phyloP scores from a whole-genome alignment of 2,888 invertebrate genomes.

The Leptodirus hochenwartii region DNA sequence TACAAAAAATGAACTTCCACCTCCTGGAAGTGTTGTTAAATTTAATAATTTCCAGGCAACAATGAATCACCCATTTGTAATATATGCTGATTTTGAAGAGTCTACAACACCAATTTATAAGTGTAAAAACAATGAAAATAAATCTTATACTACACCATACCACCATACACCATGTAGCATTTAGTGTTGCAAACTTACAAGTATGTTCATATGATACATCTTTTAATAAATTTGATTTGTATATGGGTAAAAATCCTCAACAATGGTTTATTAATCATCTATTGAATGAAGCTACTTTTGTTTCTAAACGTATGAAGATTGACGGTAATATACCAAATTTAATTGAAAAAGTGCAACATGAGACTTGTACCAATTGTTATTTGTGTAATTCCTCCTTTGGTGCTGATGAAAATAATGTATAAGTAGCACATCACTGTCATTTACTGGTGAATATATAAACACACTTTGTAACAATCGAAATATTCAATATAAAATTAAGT shows the following conservation, averaged over 20 bases:
- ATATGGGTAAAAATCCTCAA: conserved; percentile 6
- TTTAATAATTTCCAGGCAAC: conserved; percentile 5
- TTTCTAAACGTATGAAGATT: background rate
- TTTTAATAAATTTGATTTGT: conserved; percentile 4
- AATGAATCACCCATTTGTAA: conserved; percentile 5
- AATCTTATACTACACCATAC: conserved; percentile 2
- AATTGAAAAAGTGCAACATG: too few relatives aligned
- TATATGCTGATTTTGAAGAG: conserved; percentile 7
- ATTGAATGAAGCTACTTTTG: conserved; percentile 2
- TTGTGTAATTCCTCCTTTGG: too few relatives aligned
- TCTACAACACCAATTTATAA: conserved; percentile 2
- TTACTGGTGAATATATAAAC: too few relatives aligned
- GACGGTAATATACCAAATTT: too few relatives aligned
- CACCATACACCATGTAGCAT: conserved; percentile 4
- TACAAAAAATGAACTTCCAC: too few relatives aligned
- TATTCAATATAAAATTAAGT: conserved; percentile 2
- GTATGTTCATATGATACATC: conserved; percentile 6
- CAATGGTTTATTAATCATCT: conserved; percentile 6
- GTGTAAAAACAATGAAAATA: conserved; percentile 2
- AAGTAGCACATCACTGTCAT: too few relatives aligned
- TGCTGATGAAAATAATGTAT: too few relatives aligned
- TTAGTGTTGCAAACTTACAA: conserved; percentile 6
- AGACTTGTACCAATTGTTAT: too few relatives aligned
- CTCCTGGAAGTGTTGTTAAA: too few relatives aligned
- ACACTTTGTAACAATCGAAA: conserved; percentile 6